Evolutionary conservation across 2,888 invertebrate species (phyloP).

Genomic region (Sarcophaga carnaria): DNA sequence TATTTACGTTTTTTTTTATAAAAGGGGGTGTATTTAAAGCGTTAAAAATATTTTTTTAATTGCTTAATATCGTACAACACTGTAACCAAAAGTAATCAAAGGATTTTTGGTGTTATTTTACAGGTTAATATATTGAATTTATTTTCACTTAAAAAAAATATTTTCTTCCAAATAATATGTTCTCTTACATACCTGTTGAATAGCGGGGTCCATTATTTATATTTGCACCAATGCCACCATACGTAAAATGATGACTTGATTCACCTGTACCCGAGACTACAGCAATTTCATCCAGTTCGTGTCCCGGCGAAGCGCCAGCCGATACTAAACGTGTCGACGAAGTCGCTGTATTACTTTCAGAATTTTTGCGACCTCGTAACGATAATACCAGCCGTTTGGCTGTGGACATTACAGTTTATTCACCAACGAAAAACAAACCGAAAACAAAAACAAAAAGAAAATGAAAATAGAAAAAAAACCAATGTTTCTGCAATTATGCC

Average conservation of each 20-base stretch:
- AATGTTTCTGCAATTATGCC: background rate
- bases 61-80: conserved; percentile 19
- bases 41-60: background rate
- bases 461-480: background rate
- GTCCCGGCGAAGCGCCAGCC: conserved; percentile 81
- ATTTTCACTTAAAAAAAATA: no score
- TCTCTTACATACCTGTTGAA: conserved; percentile 78
- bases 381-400: conserved; percentile 85
- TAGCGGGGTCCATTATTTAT: conserved; percentile 78
- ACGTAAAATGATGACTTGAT: conserved; percentile 80
- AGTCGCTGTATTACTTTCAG: conserved; percentile 83
- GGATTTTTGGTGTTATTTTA: no score
- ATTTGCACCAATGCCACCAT: conserved; percentile 76
- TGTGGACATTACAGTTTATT: conserved; percentile 83
- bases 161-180: no score
- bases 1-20: no score
- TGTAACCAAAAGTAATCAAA: background rate
- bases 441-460: conserved; percentile 3
- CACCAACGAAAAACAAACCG: conserved; percentile 21
- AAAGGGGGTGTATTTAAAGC: background rate
- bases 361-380: conserved; percentile 85
- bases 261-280: conserved; percentile 86
- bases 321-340: conserved; percentile 83
- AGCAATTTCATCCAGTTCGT: conserved; percentile 87
- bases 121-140: background rate